A percentile compares a stretch with the other conserved stretches of the same genome.
phyloP scores from a whole-genome alignment of 2,797 vertebrate genomes.

The Pristis pectinata region DNA sequence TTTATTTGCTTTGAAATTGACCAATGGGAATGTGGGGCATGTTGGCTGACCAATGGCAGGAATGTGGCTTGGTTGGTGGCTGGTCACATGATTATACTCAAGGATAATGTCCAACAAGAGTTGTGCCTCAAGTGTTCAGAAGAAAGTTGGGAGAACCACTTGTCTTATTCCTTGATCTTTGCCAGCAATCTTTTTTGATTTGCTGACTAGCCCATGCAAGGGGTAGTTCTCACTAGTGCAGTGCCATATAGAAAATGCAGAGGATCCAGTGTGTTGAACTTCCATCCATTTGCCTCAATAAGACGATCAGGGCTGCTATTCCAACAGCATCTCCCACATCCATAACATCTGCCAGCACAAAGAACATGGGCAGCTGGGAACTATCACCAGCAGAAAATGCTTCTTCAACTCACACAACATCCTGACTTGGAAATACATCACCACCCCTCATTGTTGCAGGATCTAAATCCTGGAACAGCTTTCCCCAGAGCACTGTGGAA shows the following conservation, averaged over 20 bases:
- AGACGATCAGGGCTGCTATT: neutral
- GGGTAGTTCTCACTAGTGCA: neutral
- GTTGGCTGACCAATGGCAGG: neutral
- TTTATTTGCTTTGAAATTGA: neutral
- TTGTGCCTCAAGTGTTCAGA: neutral
- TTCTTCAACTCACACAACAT: no score
- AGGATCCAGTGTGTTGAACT: neutral
- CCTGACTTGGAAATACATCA: no score
- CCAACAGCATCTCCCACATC: no score
- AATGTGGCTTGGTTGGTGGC: neutral
- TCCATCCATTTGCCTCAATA: neutral
- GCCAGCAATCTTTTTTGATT: no score
- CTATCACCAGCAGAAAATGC: no score
- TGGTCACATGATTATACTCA: neutral
- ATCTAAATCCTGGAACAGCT: no score
- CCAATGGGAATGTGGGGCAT: neutral
- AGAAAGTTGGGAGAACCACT: no score
- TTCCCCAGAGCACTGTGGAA: no score
- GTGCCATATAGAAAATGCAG: neutral
- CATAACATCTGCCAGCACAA: no score
- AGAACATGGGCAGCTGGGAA: no score
- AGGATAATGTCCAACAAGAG: no score
- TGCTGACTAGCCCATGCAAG: neutral
- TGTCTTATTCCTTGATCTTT: neutral
- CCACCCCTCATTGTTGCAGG: no score